Conservation (phyloP, 1,140 invertebrate species). For the Cotesia chilonis region DNA sequence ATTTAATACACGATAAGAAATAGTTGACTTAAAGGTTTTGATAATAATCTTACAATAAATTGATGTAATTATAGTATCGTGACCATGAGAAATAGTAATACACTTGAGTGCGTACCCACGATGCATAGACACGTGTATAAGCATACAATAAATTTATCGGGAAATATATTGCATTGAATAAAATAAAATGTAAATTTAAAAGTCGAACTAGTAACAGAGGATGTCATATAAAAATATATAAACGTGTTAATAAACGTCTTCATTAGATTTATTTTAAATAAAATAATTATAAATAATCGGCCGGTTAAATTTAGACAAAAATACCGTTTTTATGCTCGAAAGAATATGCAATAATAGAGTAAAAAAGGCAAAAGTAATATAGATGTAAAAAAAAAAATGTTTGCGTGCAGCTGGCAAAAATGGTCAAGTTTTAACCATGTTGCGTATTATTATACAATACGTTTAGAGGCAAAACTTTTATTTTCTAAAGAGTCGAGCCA, state of each 20-base stretch:
- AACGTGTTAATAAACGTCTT: too few relatives aligned
- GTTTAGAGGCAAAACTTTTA: constrained; percentile 47
- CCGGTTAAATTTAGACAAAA: too few relatives aligned
- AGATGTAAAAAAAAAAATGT: constrained; percentile 3
- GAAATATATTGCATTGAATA: too few relatives aligned
- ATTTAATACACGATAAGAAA: neutral
- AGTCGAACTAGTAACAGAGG: too few relatives aligned
- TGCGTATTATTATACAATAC: constrained; percentile 42
- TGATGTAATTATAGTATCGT: constrained; percentile 9
- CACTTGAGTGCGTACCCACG: constrained; percentile 2
- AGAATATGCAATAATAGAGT: constrained; percentile 25
- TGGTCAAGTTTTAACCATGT: constrained; percentile 31
- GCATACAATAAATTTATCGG: too few relatives aligned
- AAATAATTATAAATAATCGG: too few relatives aligned
- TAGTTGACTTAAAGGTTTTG: neutral
- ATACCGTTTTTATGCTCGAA: too few relatives aligned
- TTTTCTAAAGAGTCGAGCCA: constrained; percentile 52
- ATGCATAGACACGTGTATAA: neutral
- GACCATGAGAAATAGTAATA: constrained; percentile 17
- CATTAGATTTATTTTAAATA: too few relatives aligned
- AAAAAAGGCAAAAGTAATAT: constrained; percentile 23
- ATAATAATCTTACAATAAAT: constrained; percentile 4
- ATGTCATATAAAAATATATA: too few relatives aligned
- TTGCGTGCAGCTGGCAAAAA: constrained; percentile 46
- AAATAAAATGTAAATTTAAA: too few relatives aligned